Evolutionary conservation across 2,888 invertebrate species (phyloP), one percentile per base, ranked within the genome.

Genomic region (Caenorhabditis parvicauda): DNA sequence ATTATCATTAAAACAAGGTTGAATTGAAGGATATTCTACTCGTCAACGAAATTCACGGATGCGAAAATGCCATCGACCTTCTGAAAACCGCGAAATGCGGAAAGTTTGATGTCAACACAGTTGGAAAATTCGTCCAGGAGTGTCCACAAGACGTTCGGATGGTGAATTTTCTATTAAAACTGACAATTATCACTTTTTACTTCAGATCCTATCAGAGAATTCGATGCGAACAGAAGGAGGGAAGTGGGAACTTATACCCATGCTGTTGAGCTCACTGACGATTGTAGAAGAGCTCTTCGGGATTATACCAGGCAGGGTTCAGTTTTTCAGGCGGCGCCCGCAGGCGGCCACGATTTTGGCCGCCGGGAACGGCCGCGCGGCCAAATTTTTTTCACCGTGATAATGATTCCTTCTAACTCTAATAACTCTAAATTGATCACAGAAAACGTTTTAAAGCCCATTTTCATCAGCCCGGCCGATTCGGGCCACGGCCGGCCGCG

Each of bases 201-300:
- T 61, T 49, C 49, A 64, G 64, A 42, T 70, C 9, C 41, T 67
- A 3, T 60, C 60, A 17, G 70, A 70, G 27, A 70, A 68, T 41
- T 55, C 62, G 37, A 66, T 68, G 65, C 37, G 66, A 17, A 54
- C 57, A 9, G 65, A 58, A 43, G 64, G 63, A 5, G 61, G 64
- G 9, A 60, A 61, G 35, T 70, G 70, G 70, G 41, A 54, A 1
- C 39, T 67, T 35, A 47, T 63, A 9, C 61, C 64, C 12, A 50
- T 70, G 56, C 58, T 54, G 41, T 21, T 59, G 12, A 39, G 54
- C 19, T 59, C 58, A 24, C 43, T 56, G 49, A 47, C 54, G 24
- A 63, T 68, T 17, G 55, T 64, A 29, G 64, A 50, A 2, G 61
- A 67, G 22, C 39, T 70, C 0, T 54, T 70, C 32, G 56, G 59